Evolutionary conservation across 1,140 invertebrate species (phyloP).

Genomic region (Monochamus saltuarius): DNA sequence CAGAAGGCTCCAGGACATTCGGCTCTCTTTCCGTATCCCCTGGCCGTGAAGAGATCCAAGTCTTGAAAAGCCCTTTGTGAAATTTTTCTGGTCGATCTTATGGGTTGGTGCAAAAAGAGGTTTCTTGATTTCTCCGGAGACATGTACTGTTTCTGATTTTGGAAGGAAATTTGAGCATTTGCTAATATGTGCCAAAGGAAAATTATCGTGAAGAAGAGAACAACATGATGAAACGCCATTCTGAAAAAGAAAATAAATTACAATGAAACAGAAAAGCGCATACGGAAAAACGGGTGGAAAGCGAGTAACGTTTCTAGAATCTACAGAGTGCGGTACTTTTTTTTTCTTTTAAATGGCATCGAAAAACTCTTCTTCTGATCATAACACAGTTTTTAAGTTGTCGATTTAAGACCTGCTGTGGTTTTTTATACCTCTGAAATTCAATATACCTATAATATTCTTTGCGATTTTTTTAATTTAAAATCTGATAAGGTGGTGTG

Average conservation of each 20-base stretch:
- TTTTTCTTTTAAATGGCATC: no score
- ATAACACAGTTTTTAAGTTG: no score
- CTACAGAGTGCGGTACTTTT: no score
- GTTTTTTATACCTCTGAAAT: no score
- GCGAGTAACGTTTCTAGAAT: no score
- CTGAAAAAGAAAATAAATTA: constrained; percentile 11
- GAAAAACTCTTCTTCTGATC: no score
- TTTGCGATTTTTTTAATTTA: no score
- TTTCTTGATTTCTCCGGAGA: constrained; percentile 15
- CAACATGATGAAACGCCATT: constrained; percentile 24
- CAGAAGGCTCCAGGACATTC: constrained; percentile 6
- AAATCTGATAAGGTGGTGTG: no score
- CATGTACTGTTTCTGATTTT: constrained; percentile 5
- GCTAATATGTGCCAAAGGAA: constrained; percentile 19
- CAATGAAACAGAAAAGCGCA: no score
- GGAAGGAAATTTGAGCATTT: constrained; percentile 1
- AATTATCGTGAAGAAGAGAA: constrained; percentile 16
- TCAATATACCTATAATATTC: no score
- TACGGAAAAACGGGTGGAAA: no score
- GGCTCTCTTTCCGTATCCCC: constrained; percentile 22
- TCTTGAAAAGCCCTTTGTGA: constrained; percentile 17
- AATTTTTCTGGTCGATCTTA: constrained; percentile 18
- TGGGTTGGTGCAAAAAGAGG: background rate
- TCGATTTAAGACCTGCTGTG: no score
- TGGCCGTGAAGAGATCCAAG: constrained; percentile 17